Evolutionary conservation across 1,140 invertebrate genomes (phyloP), one percentile per base, ranked within the genome.

Genomic region (Paracyclopina nana): DNA sequence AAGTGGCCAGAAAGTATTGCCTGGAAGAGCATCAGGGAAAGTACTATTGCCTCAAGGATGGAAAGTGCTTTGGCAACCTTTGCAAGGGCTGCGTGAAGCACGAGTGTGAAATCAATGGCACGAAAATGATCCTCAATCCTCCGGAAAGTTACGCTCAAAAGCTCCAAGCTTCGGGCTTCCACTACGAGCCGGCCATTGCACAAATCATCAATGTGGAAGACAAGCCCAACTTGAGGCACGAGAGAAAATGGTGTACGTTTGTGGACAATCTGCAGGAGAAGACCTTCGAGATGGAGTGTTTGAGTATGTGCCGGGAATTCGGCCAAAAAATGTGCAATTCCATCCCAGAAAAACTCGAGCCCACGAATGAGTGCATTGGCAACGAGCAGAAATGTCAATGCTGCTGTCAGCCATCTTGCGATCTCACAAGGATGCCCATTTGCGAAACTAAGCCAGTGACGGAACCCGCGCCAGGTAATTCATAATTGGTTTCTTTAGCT

Each of bases 41-140:
- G n/a, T 38, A 38, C 8, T 38, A 16, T 38, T 38, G 34, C 8
- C n/a, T 38, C 9, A 38, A 38, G 34, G 34, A 38, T 38, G 34
- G 34, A n/a, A 38, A 38, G 20, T 38, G 34, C 34, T 38, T 38
- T 9, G 34, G 34, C 3, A 8, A n/a, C 20, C 34, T 16, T 38
- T 38, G 34, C 34, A 38, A 38, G 34, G 34, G 34, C 34, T 38
- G 34, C 20, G n/a, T 38, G 5, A 38, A 38, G 20, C 34, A 38
- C 34, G 34, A 38, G 8, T 38, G 34, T 9, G 34, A 38, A 20
- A 38, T 38, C 14, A 20, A 2, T 3, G 9, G 34, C 5, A 38
- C 14, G 14, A 38, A 38, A 20, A 20, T 8, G 5, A 38, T 38
- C 9, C 14, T 38, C n/a, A 38, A 38, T 38, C 34, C 34, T 3